A percentile compares a stretch with the other conserved stretches of the same genome.
phyloP scores from a whole-genome alignment of 2,113 vertebrate genomes.

The Prunella himalayana region DNA sequence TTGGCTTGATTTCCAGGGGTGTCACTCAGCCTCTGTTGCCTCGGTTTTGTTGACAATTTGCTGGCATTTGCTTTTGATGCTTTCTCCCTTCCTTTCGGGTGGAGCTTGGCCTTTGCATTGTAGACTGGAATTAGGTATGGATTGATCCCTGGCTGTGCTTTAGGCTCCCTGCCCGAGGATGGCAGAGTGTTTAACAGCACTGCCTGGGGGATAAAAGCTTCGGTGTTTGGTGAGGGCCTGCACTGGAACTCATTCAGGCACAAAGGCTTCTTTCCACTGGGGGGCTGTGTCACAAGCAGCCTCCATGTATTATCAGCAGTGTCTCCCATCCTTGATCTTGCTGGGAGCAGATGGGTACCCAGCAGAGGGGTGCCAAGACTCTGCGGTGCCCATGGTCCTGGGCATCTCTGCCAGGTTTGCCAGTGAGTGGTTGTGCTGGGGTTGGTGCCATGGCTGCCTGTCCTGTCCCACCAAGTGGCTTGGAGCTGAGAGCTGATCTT shows the following conservation, averaged over 20 bases:
- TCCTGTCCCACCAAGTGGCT: neutral
- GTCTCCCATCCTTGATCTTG: neutral
- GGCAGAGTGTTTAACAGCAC: neutral
- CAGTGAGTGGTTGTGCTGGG: neutral
- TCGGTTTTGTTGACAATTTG: neutral
- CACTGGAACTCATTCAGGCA: neutral
- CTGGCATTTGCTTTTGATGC: neutral
- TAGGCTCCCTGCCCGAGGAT: fast-evolving
- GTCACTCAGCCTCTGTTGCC: neutral
- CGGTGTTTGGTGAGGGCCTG: neutral
- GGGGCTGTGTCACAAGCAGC: neutral
- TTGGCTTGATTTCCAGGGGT: conserved; percentile 18
- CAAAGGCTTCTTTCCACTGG: neutral
- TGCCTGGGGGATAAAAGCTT: neutral
- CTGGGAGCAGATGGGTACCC: neutral
- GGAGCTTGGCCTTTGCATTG: neutral
- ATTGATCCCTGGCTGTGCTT: neutral
- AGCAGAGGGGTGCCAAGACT: neutral
- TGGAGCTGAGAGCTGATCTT: neutral
- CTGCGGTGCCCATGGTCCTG: neutral
- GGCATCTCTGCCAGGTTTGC: neutral
- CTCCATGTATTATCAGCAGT: neutral
- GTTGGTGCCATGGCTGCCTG: neutral
- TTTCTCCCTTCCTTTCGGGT: neutral
- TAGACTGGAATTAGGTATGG: neutral